Evolutionary conservation across 1,140 invertebrate species (phyloP).

Genomic region (Euborellia annulipes): DNA sequence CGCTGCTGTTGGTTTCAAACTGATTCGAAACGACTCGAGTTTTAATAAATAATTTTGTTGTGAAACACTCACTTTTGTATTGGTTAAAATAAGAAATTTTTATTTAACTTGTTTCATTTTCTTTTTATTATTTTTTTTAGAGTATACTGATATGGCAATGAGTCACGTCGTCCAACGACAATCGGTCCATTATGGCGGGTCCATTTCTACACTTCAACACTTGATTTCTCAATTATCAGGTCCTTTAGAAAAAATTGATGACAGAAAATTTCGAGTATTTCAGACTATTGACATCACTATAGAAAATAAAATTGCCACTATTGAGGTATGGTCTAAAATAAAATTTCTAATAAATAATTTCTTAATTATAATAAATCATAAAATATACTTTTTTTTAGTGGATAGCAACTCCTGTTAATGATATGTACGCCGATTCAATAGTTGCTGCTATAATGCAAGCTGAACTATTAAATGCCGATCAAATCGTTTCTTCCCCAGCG

Average conservation of each 20-base stretch:
- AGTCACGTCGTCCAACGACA: slow-evolving; percentile 82
- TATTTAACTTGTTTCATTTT: no score
- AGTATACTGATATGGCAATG: slow-evolving; percentile 92
- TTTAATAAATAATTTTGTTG: no score
- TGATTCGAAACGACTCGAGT: no score
- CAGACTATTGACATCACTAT: slow-evolving; percentile 63
- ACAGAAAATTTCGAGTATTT: slow-evolving; percentile 59
- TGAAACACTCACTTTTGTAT: no score
- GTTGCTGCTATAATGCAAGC: slow-evolving; percentile 68
- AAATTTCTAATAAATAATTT: neutral
- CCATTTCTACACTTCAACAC: slow-evolving; percentile 60
- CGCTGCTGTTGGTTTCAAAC: no score
- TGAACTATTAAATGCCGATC: slow-evolving; percentile 40
- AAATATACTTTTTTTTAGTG: slow-evolving; percentile 41
- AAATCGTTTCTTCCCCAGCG: slow-evolving; percentile 38
- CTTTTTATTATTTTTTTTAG: no score
- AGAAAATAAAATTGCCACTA: slow-evolving; percentile 67
- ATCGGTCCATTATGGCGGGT: slow-evolving; percentile 73
- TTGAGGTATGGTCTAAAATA: slow-evolving; percentile 57
- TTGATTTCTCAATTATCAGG: slow-evolving; percentile 71
- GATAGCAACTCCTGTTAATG: slow-evolving; percentile 85
- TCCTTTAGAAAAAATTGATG: slow-evolving; percentile 55
- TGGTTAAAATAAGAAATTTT: no score
- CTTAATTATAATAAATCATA: neutral
- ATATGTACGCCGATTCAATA: slow-evolving; percentile 96